Evolutionary conservation across 2,113 vertebrate genomes (phyloP), one percentile per base, ranked within the genome.

Genomic region (Sinocyclocheilus rhinocerous): DNA sequence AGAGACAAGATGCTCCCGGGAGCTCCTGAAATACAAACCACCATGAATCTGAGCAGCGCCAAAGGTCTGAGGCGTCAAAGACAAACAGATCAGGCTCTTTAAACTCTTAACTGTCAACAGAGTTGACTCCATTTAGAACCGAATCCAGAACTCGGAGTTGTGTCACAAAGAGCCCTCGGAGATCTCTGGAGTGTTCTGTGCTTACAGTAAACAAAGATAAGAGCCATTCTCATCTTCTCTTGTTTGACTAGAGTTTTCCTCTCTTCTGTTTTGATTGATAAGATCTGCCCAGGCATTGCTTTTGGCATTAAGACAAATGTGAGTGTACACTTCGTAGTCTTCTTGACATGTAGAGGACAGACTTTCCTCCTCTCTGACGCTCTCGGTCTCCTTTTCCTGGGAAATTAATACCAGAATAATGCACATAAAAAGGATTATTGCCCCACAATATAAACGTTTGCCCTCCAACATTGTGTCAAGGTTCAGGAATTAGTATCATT

Each of bases 1-100:
- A 57, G n/a, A 42, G 2, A 26, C 57, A 29, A 67, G 36, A 24
- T 81, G 63, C 15, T 52, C 45, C 39, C 45, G 1, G 29, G 48
- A 85, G 80, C 84, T 84, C 57, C 69, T 89, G 88, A 84, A 84
- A 89, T 81, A 52, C 88, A 84, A 89, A 39, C 82, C 85, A 84
- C 48, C 61, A 0, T 87, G 63, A 89, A 84, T 22, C 24, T 65
- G 57, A 67, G 50, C 5, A 24, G 24, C 18, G 70, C 61, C 55
- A 65, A 75, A 86, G 26, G n/a, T 50, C 81, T 72, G 48, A 87
- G 59, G 84, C 24, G 16, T 70, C 65, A 55, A 55, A 82, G 70
- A 20, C 79, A 82, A 86, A 86, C 65, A 84, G 80, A 85, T 83
- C 65, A 83, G 29, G 42, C 26, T 55, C 65, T 83, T 72, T 72